Evolutionary conservation across 2,797 vertebrate genomes (phyloP).

Genomic region (Phrynocephalus guinanensis): DNA sequence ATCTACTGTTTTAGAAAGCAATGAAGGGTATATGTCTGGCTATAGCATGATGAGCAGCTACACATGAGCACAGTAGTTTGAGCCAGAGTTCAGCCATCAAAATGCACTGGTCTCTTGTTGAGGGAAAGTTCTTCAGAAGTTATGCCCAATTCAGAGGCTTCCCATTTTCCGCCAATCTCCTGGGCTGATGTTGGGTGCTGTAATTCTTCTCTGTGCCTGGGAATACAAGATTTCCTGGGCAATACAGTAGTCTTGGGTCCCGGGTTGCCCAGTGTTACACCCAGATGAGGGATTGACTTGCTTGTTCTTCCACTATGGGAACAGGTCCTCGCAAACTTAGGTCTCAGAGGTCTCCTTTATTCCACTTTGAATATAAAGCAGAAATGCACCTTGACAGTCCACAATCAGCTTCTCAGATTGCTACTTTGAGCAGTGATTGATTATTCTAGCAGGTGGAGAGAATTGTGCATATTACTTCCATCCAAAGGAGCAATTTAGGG

Average conservation of each 20-base stretch:
- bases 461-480: not conserved
- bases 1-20: not conserved
- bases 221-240: not conserved
- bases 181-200: not conserved
- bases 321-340: not conserved
- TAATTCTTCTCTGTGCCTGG: not conserved
- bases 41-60: not conserved
- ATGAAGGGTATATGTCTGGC: not conserved
- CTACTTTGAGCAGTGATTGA: conserved; percentile 1
- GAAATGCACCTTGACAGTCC: not conserved
- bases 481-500: not conserved
- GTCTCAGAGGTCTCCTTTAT: not conserved
- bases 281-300: not conserved
- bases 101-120: not conserved
- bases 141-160: not conserved
- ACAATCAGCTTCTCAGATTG: not conserved
- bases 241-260: too few species aligned
- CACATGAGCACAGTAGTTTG: not conserved
- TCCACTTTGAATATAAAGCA: not conserved
- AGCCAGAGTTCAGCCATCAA: not conserved
- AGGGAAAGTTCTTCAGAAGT: not conserved
- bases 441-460: not conserved
- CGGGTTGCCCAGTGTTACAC: not conserved
- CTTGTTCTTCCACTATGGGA: not conserved
- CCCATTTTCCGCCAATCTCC: not conserved